Base-by-base conservation (phyloP, 2,113 vertebrate genomes). In the Centropus bengalensis region DNA sequence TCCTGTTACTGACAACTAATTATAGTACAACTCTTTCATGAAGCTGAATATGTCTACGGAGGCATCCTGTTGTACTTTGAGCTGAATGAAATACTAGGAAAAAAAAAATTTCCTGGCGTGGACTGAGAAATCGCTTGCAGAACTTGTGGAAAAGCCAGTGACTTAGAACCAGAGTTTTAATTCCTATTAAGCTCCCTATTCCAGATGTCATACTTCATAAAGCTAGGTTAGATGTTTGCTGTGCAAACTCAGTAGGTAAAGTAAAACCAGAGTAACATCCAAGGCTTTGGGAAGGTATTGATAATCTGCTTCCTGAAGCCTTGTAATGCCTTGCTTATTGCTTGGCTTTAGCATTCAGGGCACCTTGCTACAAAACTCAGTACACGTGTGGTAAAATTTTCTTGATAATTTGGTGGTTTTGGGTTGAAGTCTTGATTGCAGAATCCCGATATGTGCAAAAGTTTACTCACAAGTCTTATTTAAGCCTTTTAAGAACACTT, bases 161-260 rank as follows among this genome's bases (percentile, higher is more conserved):
- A n/a, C 19, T 44, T 26, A 32, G 10, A 81, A 63, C 16, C 6
- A 24, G 32, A 14, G 15, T 42, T 88, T 62, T 45, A 73, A 33
- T 69, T 78, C 5, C 15, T 26, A 0, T 30, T 4, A 36, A 52
- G 4, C 60, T 56, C 16, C 2, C 15, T 47, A 13, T 7, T 11
- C 12, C 8, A 30, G 9, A 6, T 36, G 15, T 71, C 81, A 16
- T 5, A 19, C 12, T 86, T 75, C 21, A 20, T 76, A 52, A 64
- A 89, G 26, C 47, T 38, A 6, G 49, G 30, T 59, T 9, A 68
- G 16, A 0, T 33, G 8, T 47, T 82, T 75, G 26, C 49, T 64
- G 9, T 40, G 47, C 23, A 58, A 55, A 22, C 32, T 0, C 4
- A 21, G 15, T 74, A 38, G 36, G 32, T 28, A 20, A 68, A 10